Base-by-base conservation (phyloP, 2,888 invertebrate species). In the Dendrolimus houi region DNA sequence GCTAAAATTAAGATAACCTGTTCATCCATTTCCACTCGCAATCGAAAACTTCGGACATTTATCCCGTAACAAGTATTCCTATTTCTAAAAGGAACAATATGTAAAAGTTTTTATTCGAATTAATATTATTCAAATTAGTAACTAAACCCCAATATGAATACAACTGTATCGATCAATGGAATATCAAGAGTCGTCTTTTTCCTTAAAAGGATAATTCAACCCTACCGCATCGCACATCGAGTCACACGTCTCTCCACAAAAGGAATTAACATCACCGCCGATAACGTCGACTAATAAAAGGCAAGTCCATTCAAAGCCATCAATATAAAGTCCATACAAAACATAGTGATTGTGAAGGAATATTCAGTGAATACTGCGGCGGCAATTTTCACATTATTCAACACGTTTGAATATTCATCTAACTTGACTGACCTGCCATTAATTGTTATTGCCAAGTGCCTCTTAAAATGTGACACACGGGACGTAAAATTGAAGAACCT, bases 361-460 rank as follows among this genome's bases (percentile, higher is more conserved):
- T 82, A 83, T 82, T 78, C 81, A 82, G 75, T 73, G 67, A 77
- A 72, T 77, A 73, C 67, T 70, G 71, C 71, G 70, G 77, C 79
- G 73, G 79, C 70, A 75, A 82, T 82, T 79, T 83, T 72, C 78
- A 78, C 77, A 84, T 86, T 86, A 84, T 83, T 82, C 81, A 87
- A 85, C 77, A 77, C 67, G 69, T 62, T 79, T 85, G 86, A 87
- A 88, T 88, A 88, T 88, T 87, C 85, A 86, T 81, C 72, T 75
- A 73, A 70, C 79, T 77, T 75, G 77, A 75, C 79, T 84, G 82
- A 82, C 80, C 85, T 72, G 72, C 78, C 82, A 81, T 85, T 86
- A 87, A 88, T 87, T 85, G 84, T 84, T 85, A 82, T 80, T 75
- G 79, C 75, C 76, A 70, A 68, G 72, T 75, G 74, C 70, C 70